Conservation (phyloP, 2,888 invertebrate species). For the Heliconius aoede region DNA sequence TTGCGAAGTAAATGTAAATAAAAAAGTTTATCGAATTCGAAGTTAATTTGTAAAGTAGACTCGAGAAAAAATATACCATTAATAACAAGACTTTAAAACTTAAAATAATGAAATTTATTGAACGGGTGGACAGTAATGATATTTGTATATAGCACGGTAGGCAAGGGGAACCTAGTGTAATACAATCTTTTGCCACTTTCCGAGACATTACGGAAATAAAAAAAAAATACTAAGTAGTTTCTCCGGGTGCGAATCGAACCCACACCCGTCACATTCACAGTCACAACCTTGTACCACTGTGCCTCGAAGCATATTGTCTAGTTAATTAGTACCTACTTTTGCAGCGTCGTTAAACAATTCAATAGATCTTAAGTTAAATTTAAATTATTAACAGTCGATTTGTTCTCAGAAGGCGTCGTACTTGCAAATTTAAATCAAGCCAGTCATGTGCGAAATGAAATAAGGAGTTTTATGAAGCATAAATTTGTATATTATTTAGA, state of each 20-base stretch:
- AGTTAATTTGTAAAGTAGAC: conserved; percentile 51
- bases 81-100: conserved; percentile 25
- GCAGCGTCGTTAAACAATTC: conserved; percentile 23
- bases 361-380: conserved; percentile 32
- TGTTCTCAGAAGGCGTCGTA: conserved; percentile 12
- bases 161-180: too few species aligned
- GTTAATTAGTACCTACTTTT: conserved; percentile 1
- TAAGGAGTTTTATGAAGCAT: conserved; percentile 14
- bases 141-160: too few species aligned
- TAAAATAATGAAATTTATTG: conserved; percentile 2
- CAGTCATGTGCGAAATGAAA: conserved; percentile 27
- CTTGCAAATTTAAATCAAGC: conserved; percentile 15
- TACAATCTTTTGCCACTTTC: too few species aligned
- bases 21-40: conserved; percentile 47
- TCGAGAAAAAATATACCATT: conserved; percentile 34
- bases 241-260: too few species aligned
- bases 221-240: too few species aligned
- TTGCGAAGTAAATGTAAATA: conserved; percentile 45
- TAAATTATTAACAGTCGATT: conserved; percentile 31
- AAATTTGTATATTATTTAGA: conserved; percentile 4
- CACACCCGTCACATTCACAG: too few species aligned
- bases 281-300: too few species aligned
- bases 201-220: too few species aligned
- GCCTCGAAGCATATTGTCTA: background rate
- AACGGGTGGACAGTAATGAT: background rate